Percentiles rank a stretch among this genome's conserved stretches.
phyloP scores from a whole-genome alignment of 2,888 invertebrate species.

The Drosophila suboccidentalis region DNA sequence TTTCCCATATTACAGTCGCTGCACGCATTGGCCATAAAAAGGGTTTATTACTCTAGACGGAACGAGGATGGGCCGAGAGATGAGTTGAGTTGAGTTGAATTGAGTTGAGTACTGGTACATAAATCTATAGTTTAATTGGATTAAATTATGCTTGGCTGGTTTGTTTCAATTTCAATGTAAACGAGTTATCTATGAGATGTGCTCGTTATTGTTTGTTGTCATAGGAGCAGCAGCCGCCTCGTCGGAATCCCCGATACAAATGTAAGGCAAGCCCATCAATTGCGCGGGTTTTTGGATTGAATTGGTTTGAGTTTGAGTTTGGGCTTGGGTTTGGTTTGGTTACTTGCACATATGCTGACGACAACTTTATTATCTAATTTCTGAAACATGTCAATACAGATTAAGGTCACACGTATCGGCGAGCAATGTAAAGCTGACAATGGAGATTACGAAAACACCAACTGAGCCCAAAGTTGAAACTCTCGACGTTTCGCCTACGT shows the following conservation, averaged over 20 bases:
- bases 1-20: conserved; percentile 20
- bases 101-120: conserved; percentile 46
- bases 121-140: conserved; percentile 78
- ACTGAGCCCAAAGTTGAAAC: conserved; percentile 13
- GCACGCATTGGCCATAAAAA: conserved; percentile 68
- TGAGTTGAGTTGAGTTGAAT: background rate
- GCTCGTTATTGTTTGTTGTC: conserved; percentile 64
- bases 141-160: conserved; percentile 72
- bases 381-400: conserved; percentile 79
- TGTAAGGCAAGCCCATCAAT: conserved; percentile 63
- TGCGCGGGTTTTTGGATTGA: conserved; percentile 24
- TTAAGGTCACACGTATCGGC: conserved; percentile 80
- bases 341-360: conserved; percentile 30
- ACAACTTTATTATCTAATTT: conserved; percentile 80
- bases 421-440: conserved; percentile 70
- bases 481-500: conserved; percentile 39
- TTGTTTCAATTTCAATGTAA: conserved; percentile 44
- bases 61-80: conserved; percentile 4
- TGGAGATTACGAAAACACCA: conserved; percentile 62
- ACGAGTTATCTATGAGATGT: conserved; percentile 39
- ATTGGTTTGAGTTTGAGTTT: background rate
- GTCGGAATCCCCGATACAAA: conserved; percentile 36
- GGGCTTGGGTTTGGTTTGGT: conserved; percentile 2
- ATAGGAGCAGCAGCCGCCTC: conserved; percentile 43
- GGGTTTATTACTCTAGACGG: conserved; percentile 41